phyloP scores from a whole-genome alignment of 2,113 vertebrate genomes.

The Notarius lentiginosus region DNA sequence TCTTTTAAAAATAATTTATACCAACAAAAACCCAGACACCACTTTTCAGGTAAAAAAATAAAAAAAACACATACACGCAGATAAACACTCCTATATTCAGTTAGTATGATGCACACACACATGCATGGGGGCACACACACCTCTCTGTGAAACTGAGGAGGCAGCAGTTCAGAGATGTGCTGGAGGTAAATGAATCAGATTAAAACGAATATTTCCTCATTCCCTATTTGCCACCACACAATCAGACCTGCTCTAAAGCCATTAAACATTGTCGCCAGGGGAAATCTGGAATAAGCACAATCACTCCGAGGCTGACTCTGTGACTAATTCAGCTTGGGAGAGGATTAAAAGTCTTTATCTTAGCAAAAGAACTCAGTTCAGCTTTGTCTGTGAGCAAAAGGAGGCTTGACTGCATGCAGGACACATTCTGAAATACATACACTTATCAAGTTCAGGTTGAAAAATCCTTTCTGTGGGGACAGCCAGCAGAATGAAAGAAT shows the following conservation, averaged over 20 bases:
- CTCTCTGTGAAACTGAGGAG: conserved; percentile 56
- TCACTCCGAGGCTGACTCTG: neutral
- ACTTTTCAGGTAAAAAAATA: neutral
- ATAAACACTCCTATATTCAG: neutral
- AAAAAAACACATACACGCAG: neutral
- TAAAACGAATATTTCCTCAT: neutral
- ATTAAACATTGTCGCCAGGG: neutral
- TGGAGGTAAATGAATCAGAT: conserved; percentile 31
- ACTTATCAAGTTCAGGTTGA: conserved; percentile 69
- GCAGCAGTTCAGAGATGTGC: conserved; percentile 59
- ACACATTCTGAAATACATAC: conserved; percentile 62
- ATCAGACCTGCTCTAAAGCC: neutral
- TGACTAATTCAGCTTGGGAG: conserved; percentile 17
- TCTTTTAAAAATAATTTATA: neutral
- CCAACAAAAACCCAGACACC: neutral
- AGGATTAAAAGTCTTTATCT: conserved; percentile 16
- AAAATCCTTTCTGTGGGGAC: conserved; percentile 68
- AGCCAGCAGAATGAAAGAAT: conserved; percentile 53
- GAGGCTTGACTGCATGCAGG: conserved; percentile 32
- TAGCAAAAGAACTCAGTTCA: conserved; percentile 1
- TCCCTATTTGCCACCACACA: neutral
- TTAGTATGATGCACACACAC: conserved; percentile 21
- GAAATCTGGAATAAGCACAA: neutral
- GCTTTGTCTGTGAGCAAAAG: conserved; percentile 18
- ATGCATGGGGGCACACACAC: conserved; percentile 42